These are phyloP conservation scores for Ophion ellenae DNA, from an alignment of 2,888 invertebrate species.

Conservation along the genomic window DNA sequence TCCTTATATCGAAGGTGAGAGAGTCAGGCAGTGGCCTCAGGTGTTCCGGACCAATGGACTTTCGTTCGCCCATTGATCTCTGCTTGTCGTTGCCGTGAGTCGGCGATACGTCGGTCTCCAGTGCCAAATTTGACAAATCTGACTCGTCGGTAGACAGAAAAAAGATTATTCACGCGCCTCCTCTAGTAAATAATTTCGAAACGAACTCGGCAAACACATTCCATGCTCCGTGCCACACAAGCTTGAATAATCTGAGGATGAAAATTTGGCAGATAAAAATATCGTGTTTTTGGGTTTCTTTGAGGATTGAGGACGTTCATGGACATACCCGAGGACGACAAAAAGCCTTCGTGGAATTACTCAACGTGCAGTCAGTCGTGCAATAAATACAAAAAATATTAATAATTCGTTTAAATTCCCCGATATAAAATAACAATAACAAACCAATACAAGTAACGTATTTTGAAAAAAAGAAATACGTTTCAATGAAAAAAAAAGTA, in stretches of 20 bases:
- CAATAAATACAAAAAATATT: conserved; percentile 1
- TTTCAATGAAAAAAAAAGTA: conserved; percentile 23
- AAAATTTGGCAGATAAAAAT: not conserved
- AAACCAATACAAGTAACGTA: not conserved
- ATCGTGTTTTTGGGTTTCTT: not conserved
- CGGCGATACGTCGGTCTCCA: conserved; percentile 87
- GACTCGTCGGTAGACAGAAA: not conserved
- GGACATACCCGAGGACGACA: not conserved
- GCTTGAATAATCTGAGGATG: not conserved
- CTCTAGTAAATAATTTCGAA: not conserved
- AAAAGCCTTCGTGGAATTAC: not conserved
- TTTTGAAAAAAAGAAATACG: conserved; percentile 22
- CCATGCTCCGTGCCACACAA: conserved; percentile 6
- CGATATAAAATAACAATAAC: not conserved
- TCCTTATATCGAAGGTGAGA: conserved; percentile 95
- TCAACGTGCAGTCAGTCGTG: not conserved
- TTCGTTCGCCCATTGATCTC: conserved; percentile 83
- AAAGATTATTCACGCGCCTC: not conserved
- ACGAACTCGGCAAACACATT: not conserved
- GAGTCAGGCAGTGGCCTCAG: conserved; percentile 91
- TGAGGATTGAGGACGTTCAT: not conserved
- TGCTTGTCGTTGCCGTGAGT: conserved; percentile 81
- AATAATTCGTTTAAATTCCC: not conserved
- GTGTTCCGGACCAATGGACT: conserved; percentile 84
- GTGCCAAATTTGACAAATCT: conserved; percentile 91